Evolutionary conservation across 2,113 vertebrate genomes (phyloP), one percentile per base, ranked within the genome.

Genomic region (Gopherus flavomarginatus): DNA sequence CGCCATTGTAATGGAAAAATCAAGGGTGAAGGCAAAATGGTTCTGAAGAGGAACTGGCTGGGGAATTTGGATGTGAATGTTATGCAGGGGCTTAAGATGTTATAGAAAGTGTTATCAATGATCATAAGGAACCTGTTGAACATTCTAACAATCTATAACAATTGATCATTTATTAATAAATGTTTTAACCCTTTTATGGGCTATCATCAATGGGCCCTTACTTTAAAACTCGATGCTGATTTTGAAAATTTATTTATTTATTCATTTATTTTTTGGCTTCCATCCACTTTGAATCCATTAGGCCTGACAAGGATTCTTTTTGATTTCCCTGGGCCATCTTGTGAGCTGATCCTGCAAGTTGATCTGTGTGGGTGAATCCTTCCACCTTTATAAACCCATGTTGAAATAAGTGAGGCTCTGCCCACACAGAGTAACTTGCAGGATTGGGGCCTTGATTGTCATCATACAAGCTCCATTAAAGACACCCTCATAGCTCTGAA

Each of bases 1-100:
- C 92, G 94, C 47, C n/a, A 54, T 59, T 96, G 88, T 65, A 91
- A 78, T 72, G 38, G 24, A 6, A 17, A 83, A 52, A 27, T 6
- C 4, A 42, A 90, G 89, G 78, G 83, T 72, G 90, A 83, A 85
- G 90, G 95, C n/a, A 72, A 72, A 92, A 93, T 78, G 35, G 91
- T 79, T 83, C 81, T 14, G 29, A 88, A 88, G 89, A 94, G 92
- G 57, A 88, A 83, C 47, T 0, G 0, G 85, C 78, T 38, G 82
- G 93, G 50, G 31, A 31, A 52, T 96, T 96, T 92, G 89, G 85
- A 93, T 93, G 81, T 65, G 83, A 91, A 78, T 6, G 35, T 79
- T 94, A 42, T 0, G 0, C 75, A 79, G 90, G 72, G 27, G 0
- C 2, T 0, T 57, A 82, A 91, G 94, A 91, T n/a, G 19, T 38